These are phyloP conservation scores for Cavia porcellus DNA, from an alignment of 2,113 vertebrate genomes.

Conservation along the genomic window DNA sequence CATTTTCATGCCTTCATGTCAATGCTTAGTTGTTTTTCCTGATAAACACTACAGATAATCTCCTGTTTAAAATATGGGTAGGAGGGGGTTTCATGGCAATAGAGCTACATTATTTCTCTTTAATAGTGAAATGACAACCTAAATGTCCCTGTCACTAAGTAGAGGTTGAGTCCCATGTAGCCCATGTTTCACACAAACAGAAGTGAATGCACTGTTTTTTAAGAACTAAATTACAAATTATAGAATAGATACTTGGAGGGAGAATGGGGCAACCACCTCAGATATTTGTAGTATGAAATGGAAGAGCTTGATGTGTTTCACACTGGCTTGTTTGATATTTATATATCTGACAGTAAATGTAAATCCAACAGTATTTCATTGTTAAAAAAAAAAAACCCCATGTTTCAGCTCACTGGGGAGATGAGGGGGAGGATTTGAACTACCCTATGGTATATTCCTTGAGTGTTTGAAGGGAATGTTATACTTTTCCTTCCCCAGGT, in stretches of 20 bases:
- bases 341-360: slow-evolving; percentile 40
- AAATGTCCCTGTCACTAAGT: slow-evolving; percentile 38
- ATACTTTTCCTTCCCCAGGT: slow-evolving; percentile 3
- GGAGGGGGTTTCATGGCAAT: not conserved
- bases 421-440: not conserved
- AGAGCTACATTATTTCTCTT: slow-evolving; percentile 34
- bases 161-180: slow-evolving; percentile 10
- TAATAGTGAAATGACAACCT: slow-evolving; percentile 38
- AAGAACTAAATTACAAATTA: not conserved
- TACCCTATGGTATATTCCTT: not conserved
- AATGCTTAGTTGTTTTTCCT: slow-evolving; percentile 40
- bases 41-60: not conserved
- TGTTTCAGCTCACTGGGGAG: slow-evolving; percentile 32
- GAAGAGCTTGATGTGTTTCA: slow-evolving; percentile 66
- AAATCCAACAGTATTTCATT: slow-evolving; percentile 54
- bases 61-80: slow-evolving; percentile 44
- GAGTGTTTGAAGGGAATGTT: not conserved
- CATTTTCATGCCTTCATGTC: slow-evolving; percentile 52
- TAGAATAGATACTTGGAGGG: slow-evolving; percentile 35
- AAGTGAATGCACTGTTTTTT: slow-evolving; percentile 51
- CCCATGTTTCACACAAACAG: slow-evolving; percentile 35
- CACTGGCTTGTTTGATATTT: slow-evolving; percentile 66
- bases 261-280: slow-evolving; percentile 19
- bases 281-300: slow-evolving; percentile 48
- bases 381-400: not conserved